A percentile compares a stretch with the other conserved stretches of the same genome.
Conservation (phyloP, 2,797 vertebrate species). For the Enteromius afrohamiltoni region DNA sequence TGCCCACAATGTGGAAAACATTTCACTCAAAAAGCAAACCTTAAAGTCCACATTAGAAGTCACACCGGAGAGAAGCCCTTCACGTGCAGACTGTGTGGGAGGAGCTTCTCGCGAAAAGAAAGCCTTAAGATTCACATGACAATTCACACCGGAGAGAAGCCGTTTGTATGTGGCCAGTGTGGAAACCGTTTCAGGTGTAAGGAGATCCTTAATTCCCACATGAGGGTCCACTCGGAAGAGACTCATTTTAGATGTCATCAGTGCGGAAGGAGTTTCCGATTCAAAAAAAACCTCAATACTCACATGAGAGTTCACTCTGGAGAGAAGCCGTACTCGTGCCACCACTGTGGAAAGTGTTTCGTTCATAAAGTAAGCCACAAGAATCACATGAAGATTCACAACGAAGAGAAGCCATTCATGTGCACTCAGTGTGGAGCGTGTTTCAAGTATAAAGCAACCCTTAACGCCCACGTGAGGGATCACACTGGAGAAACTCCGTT, state of each 20-base stretch:
- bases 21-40: conserved; percentile 9
- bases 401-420: background rate
- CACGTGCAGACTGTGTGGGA: background rate
- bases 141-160: background rate
- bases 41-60: conserved; percentile 12
- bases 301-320: background rate
- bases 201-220: background rate
- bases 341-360: background rate
- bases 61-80: conserved; percentile 12
- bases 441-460: conserved; percentile 10
- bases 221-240: background rate
- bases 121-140: background rate
- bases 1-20: background rate
- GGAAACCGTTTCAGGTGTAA: background rate
- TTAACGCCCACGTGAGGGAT: background rate
- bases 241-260: background rate
- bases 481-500: background rate
- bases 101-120: background rate
- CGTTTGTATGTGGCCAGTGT: background rate
- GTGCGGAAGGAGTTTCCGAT: background rate
- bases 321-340: background rate
- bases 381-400: conserved; percentile 6
- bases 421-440: background rate
- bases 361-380: conserved; percentile 4
- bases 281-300: background rate